Evolutionary conservation across 2,888 invertebrate genomes (phyloP).

Genomic region (Hymenopus coronatus): DNA sequence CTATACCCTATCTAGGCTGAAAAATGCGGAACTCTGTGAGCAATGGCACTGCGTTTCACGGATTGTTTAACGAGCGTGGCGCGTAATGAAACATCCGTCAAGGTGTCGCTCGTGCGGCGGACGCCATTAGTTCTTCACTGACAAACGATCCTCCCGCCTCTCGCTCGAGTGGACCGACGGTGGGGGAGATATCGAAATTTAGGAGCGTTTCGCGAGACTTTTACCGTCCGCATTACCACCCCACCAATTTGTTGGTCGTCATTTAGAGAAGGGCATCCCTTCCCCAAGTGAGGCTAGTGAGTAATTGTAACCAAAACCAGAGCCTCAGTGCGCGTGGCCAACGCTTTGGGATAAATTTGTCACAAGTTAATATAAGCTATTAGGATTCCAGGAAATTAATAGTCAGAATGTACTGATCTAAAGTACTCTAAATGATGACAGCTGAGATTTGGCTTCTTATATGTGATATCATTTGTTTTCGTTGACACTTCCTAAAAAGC

Average conservation of each 20-base stretch:
- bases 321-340: not conserved
- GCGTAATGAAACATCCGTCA: constrained; percentile 5
- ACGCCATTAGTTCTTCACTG: constrained; percentile 3
- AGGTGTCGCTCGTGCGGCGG: not conserved
- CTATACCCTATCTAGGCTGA: not conserved
- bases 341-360: not conserved
- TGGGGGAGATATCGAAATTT: constrained; percentile 1
- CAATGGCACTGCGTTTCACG: not conserved
- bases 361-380: not conserved
- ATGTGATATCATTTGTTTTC: no score
- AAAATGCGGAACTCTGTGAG: not conserved
- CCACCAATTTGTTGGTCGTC: not conserved
- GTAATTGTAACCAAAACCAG: not conserved
- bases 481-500: no score
- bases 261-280: not conserved
- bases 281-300: not conserved
- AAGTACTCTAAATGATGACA: no score
- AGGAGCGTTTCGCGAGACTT: constrained; percentile 1
- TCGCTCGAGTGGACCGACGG: not conserved
- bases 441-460: no score
- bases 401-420: no score
- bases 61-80: not conserved
- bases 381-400: no score
- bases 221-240: not conserved
- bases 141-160: constrained; percentile 1